Conservation (phyloP, 2,797 vertebrate species). For the Acomys russatus region DNA sequence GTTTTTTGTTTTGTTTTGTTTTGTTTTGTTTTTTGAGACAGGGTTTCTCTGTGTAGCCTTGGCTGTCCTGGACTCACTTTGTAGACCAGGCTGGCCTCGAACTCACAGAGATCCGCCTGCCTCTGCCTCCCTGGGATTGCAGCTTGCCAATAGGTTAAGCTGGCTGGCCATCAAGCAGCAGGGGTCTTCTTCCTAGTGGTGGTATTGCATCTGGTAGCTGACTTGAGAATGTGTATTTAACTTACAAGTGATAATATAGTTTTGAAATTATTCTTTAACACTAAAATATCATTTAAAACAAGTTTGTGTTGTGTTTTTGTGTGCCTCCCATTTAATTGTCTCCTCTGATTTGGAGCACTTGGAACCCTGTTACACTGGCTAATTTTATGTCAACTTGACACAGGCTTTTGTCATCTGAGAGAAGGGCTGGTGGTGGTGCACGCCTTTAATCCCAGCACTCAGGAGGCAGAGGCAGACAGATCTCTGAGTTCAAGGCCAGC, state of each 20-base stretch:
- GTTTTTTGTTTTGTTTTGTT: no score
- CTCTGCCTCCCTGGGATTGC: not conserved
- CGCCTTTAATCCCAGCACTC: no score
- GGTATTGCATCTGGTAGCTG: not conserved
- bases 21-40: no score
- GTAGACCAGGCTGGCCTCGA: no score
- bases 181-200: not conserved
- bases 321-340: not conserved
- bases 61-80: no score
- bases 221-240: not conserved
- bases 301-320: conserved; percentile 25
- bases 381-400: not conserved
- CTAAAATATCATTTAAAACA: not conserved
- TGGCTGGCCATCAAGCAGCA: not conserved
- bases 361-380: not conserved
- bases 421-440: no score
- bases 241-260: not conserved
- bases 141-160: not conserved
- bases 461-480: no score
- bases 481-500: no score
- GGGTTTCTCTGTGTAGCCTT: no score
- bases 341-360: not conserved
- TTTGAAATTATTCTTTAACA: not conserved
- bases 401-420: no score
- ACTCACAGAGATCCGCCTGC: no score